These are phyloP conservation scores for Alca torda DNA, from an alignment of 2,797 vertebrate genomes.

Conservation along the genomic window DNA sequence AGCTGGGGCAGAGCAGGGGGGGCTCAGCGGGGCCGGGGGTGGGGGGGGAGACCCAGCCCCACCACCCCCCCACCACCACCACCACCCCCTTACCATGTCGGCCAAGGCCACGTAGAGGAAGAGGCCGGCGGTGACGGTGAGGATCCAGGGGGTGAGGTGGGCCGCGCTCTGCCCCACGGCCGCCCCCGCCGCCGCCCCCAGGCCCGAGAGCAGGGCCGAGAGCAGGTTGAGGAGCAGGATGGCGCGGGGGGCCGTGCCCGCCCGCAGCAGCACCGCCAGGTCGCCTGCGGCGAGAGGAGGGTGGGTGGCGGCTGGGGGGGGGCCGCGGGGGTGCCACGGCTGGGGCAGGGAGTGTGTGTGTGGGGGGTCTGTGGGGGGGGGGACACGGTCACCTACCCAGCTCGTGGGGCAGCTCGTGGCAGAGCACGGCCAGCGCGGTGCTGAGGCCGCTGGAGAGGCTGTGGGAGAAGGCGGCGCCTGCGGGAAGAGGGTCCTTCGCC, in stretches of 20 bases:
- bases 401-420: constrained; percentile 85
- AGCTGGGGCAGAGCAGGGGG: constrained; percentile 65
- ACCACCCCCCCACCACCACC: fast-evolving
- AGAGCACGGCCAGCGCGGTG: constrained; percentile 84
- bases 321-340: fast-evolving
- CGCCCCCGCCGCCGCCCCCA: constrained; percentile 73
- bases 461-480: constrained; percentile 83
- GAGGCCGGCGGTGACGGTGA: constrained; percentile 81
- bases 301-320: background rate
- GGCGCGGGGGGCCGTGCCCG: constrained; percentile 71
- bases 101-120: constrained; percentile 85
- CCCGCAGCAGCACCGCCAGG: constrained; percentile 79
- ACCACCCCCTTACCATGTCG: constrained; percentile 77
- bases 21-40: background rate
- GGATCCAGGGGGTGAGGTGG: constrained; percentile 81
- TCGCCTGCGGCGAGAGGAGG: constrained; percentile 72
- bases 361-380: too few relatives aligned
- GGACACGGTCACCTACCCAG: constrained; percentile 69
- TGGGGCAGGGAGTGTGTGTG: background rate
- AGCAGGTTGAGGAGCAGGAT: constrained; percentile 77
- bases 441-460: constrained; percentile 81
- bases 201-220: constrained; percentile 79
- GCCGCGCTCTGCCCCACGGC: constrained; percentile 72
- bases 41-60: background rate
- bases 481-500: background rate